phyloP scores from a whole-genome alignment of 1,140 invertebrate genomes.

The Danaus melanippus region DNA sequence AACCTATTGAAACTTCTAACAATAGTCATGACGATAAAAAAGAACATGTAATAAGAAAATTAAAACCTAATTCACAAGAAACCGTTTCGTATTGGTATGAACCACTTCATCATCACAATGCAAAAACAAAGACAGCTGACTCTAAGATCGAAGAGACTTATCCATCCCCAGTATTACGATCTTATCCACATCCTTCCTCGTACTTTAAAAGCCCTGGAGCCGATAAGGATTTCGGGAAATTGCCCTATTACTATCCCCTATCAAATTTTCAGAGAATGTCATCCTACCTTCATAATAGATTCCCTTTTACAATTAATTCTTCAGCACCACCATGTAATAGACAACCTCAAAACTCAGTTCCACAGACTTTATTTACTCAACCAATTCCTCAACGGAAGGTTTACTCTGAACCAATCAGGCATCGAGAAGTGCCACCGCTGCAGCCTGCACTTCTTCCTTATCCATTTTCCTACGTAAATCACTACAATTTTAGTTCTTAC shows the following conservation, averaged over 20 bases:
- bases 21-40: constrained; percentile 17
- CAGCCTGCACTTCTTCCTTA: constrained; percentile 32
- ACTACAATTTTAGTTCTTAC: constrained; percentile 31
- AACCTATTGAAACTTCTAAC: constrained; percentile 22
- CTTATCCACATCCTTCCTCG: constrained; percentile 15
- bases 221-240: constrained; percentile 30
- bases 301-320: constrained; percentile 4
- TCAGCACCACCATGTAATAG: constrained; percentile 16
- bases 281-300: constrained; percentile 29
- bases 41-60: constrained; percentile 10
- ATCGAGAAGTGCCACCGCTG: background rate
- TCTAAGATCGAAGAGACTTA: constrained; percentile 23
- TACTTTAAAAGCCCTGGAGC: constrained; percentile 27
- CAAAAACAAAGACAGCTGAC: constrained; percentile 18
- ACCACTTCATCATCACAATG: constrained; percentile 25
- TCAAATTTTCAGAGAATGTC: constrained; percentile 40
- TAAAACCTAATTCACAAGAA: constrained; percentile 9
- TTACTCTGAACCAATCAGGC: constrained; percentile 2
- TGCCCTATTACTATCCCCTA: constrained; percentile 47
- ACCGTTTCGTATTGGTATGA: constrained; percentile 46
- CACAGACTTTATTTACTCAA: constrained; percentile 15
- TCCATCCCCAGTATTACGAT: constrained; percentile 7
- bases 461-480: constrained; percentile 39
- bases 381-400: background rate
- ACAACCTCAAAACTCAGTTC: constrained; percentile 7